Percentiles rank a stretch among this genome's conserved stretches.
These are phyloP conservation scores for Drosophila koepferae DNA, from an alignment of 2,888 invertebrate genomes.

Conservation along the genomic window DNA sequence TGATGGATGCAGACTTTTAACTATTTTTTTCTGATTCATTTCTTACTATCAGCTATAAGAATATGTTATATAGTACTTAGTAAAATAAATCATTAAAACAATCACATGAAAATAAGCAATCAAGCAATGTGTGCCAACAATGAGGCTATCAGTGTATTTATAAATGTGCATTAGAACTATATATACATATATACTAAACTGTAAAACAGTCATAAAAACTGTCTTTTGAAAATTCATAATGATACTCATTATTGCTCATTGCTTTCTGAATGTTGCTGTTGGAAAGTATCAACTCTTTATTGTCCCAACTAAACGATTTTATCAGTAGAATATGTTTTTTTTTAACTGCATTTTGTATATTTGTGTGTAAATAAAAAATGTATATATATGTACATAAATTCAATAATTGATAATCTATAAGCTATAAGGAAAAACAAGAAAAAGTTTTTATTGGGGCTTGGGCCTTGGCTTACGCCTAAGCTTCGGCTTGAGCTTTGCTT, in stretches of 20 bases:
- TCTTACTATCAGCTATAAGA: constrained; percentile 52
- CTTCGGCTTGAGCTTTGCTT: neutral
- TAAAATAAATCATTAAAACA: constrained; percentile 59
- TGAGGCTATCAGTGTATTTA: constrained; percentile 1
- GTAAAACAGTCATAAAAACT: neutral
- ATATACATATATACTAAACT: neutral
- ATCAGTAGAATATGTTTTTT: constrained; percentile 26
- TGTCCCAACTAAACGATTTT: constrained; percentile 47
- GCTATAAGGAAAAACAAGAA: constrained; percentile 29
- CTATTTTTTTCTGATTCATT: constrained; percentile 7
- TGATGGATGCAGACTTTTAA: neutral
- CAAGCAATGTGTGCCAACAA: neutral
- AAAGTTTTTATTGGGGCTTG: constrained; percentile 3
- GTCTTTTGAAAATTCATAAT: neutral
- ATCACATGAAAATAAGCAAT: constrained; percentile 32
- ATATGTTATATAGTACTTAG: constrained; percentile 39
- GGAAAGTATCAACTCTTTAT: constrained; percentile 2
- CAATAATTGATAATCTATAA: constrained; percentile 59
- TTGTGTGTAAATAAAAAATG: constrained; percentile 6
- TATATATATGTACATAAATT: constrained; percentile 34
- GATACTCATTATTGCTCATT: neutral
- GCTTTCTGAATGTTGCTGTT: neutral
- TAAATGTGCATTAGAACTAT: too few relatives aligned
- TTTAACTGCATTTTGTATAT: neutral
- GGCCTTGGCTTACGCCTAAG: neutral